These are phyloP conservation scores for Drosophila tani DNA, from an alignment of 1,140 invertebrate genomes.

Conservation along the genomic window DNA sequence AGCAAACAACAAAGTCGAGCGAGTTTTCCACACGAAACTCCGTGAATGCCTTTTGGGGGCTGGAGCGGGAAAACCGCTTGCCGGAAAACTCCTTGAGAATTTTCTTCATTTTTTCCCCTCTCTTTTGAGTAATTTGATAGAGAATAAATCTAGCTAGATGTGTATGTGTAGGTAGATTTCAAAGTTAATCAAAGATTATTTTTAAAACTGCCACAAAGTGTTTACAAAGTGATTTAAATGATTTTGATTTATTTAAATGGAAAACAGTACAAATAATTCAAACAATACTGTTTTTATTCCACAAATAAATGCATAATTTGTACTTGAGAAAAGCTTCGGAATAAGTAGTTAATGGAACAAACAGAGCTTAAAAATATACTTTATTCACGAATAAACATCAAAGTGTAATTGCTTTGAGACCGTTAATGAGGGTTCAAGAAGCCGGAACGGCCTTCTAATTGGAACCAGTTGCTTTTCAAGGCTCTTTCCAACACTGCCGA, in stretches of 20 bases:
- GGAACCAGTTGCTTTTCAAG: background rate
- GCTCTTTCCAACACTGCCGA: conserved; percentile 23
- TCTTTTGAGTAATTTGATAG: conserved; percentile 9
- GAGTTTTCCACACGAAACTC: conserved; percentile 30
- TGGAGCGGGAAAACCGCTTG: conserved; percentile 2
- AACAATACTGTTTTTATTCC: too few species aligned
- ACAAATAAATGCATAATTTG: too few species aligned
- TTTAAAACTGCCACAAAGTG: background rate
- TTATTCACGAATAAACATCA: background rate
- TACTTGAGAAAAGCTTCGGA: too few species aligned
- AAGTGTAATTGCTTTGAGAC: background rate
- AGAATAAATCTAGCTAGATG: background rate
- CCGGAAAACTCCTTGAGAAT: conserved; percentile 11
- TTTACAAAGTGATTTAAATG: background rate
- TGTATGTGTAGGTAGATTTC: too few species aligned
- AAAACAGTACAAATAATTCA: too few species aligned
- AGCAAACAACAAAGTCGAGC: conserved; percentile 48
- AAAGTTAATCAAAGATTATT: background rate
- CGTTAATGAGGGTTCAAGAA: conserved; percentile 2
- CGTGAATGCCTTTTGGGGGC: conserved; percentile 27
- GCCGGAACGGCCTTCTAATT: background rate
- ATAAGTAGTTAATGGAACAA: background rate
- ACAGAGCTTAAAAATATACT: background rate
- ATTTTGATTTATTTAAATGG: too few species aligned
- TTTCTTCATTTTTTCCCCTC: background rate